These are phyloP conservation scores for Vanessa tameamea DNA, from an alignment of 1,140 invertebrate species.

Conservation along the genomic window DNA sequence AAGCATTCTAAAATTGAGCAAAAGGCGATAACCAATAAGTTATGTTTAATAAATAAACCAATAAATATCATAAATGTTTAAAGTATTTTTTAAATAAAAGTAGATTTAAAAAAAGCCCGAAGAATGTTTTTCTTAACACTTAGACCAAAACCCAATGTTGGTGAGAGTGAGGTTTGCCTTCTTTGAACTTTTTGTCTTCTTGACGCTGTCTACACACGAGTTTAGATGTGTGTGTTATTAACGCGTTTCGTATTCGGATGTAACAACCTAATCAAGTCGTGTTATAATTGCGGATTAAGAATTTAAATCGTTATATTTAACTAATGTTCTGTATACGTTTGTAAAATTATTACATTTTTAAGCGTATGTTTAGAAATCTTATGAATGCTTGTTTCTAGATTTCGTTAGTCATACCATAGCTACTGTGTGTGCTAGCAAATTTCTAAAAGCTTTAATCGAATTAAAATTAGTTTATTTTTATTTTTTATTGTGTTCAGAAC, in stretches of 20 bases:
- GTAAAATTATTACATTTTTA: background rate
- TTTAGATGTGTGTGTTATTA: constrained; percentile 21
- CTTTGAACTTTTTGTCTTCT: constrained; percentile 28
- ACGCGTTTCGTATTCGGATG: constrained; percentile 12
- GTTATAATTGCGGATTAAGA: constrained; percentile 28
- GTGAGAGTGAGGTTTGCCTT: constrained; percentile 16
- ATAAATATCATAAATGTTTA: background rate
- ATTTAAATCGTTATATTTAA: constrained; percentile 28
- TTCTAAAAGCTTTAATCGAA: background rate
- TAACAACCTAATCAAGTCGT: constrained; percentile 20
- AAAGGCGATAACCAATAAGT: too few species aligned
- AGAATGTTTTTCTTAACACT: background rate
- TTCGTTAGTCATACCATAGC: background rate
- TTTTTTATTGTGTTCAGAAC: too few species aligned
- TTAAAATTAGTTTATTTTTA: too few species aligned
- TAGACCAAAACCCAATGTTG: constrained; percentile 22
- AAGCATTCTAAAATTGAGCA: too few species aligned
- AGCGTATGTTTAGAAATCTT: background rate
- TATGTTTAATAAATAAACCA: background rate
- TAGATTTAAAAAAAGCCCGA: background rate
- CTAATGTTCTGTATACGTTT: constrained; percentile 13
- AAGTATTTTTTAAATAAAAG: too few species aligned
- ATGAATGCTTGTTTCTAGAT: background rate
- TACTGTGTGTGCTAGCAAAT: background rate
- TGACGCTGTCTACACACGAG: background rate